Evolutionary conservation across 2,888 invertebrate genomes (phyloP), one percentile per base, ranked within the genome.

Genomic region (Onchidella celtica): DNA sequence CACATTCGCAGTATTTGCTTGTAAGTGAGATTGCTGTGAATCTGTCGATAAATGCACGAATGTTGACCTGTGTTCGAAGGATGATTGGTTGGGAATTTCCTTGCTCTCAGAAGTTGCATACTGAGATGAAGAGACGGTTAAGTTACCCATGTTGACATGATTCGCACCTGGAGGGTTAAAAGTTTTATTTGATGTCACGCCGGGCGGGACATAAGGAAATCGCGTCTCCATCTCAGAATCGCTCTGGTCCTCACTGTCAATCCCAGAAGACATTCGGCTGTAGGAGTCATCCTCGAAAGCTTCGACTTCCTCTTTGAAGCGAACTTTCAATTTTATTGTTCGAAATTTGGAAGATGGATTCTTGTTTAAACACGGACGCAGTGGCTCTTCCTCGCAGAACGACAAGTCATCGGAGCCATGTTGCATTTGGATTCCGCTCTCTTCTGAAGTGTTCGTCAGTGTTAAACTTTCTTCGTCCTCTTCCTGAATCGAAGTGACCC

Each of bases 381-480:
- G 32, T 32, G 36, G 11, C 9, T 80, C 80, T 2, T 74, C 74
- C 21, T 80, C 80, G 36, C 70, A 36, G 40, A 63, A 68, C 6
- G 72, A 80, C 34, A 34, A 36, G 24, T 72, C 80, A 1, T 79
- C 79, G 2, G 63, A 61, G 21, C 63, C 68, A 36, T 80, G 66
- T n/a, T 65, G 70, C 72, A 79, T 59, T 59, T 74, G 73, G 14
- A 80, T 80, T 0, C 80, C 80, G n/a, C 80, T 80, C 38, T 80
- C 80, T 24, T 80, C 80, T 11, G 80, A 80, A 2, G 74, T 66
- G 59, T 66, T 80, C 1, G 80, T 80, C 9, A 74, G 32, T 17
- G 74, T 68, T 14, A 80, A 66, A 29, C 80, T 80, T 24, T 73
- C 74, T 21, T 74, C 74, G 27, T 80, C 80, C 11, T 74, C 80